Evolutionary conservation across 2,888 invertebrate species (phyloP), one percentile per base, ranked within the genome.

Genomic region (Ormyrus rosae): DNA sequence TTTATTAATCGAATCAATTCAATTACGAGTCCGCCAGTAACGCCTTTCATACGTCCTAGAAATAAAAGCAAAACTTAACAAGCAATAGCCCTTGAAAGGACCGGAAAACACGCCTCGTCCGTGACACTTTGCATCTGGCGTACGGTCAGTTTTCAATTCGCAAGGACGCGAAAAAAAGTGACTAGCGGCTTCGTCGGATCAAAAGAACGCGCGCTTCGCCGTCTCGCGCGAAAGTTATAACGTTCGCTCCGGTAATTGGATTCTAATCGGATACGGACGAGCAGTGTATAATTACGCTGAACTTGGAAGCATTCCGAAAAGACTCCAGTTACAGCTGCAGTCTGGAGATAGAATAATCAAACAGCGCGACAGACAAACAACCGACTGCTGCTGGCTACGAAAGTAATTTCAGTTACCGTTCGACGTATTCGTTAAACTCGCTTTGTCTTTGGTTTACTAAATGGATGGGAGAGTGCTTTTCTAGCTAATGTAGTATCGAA

Each of bases 201-300:
- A 78, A 72, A 72, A 50, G 67, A 6, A n/a, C 11, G 11, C 45
- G 19, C 45, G 65, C 53, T 50, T 55, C 11, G 19, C 13, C 7
- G 8, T 56, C 13, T 64, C 64, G 58, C 5, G 67, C 67, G 61
- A 61, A 72, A 78, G 78, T 58, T 78, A 78, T 78, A 78, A 65
- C 19, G 60, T 78, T 78, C 70, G 51, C 67, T 48, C 55, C 8
- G 48, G 58, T 78, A 73, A 78, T 73, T 61, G 63, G 72, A 78
- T 78, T 73, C 78, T 73, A 78, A 78, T 73, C 72, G 68, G 72
- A 78, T 78, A 67, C 48, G 63, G 11, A 34, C 53, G 13, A 34
- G 19, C 19, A 56, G 68, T 73, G 7, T 68, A 73, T 61, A 72
- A 72, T 67, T 78, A 78, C 72, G 34, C 48, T 78, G 53, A 60